These are phyloP conservation scores for Columbina picui DNA, from an alignment of 2,113 vertebrate genomes.

Conservation along the genomic window DNA sequence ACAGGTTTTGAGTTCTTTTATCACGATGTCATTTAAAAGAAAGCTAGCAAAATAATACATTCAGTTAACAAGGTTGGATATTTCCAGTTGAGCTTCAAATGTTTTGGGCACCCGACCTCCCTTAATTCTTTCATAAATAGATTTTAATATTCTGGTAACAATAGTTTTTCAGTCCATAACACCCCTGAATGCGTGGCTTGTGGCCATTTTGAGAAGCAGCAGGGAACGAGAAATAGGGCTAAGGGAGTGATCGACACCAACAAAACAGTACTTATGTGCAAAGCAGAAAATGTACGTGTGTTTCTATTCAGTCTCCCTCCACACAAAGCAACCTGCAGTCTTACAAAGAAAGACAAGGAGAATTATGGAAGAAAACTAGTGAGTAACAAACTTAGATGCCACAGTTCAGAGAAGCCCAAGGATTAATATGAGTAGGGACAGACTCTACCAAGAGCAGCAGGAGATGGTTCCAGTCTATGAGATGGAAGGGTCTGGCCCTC, in stretches of 20 bases:
- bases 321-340: not conserved
- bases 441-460: not conserved
- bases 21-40: conserved; percentile 11
- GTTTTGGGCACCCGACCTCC: not conserved
- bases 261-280: not conserved
- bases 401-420: not conserved
- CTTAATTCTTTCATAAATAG: conserved; percentile 15
- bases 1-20: conserved; percentile 46
- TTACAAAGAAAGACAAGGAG: not conserved
- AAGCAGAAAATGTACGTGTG: accelerated
- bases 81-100: conserved; percentile 35
- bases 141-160: conserved; percentile 1
- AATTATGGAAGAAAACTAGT: not conserved
- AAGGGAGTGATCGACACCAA: not conserved
- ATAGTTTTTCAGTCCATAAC: not conserved
- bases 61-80: not conserved
- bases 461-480: not conserved
- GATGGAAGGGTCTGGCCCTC: not conserved
- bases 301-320: not conserved
- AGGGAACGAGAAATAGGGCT: not conserved
- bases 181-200: not conserved
- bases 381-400: not conserved
- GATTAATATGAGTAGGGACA: no score
- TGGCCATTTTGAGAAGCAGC: not conserved
- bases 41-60: conserved; percentile 25